Evolutionary conservation across 2,113 vertebrate genomes (phyloP).

Genomic region (Thalassarche chlororhynchos): DNA sequence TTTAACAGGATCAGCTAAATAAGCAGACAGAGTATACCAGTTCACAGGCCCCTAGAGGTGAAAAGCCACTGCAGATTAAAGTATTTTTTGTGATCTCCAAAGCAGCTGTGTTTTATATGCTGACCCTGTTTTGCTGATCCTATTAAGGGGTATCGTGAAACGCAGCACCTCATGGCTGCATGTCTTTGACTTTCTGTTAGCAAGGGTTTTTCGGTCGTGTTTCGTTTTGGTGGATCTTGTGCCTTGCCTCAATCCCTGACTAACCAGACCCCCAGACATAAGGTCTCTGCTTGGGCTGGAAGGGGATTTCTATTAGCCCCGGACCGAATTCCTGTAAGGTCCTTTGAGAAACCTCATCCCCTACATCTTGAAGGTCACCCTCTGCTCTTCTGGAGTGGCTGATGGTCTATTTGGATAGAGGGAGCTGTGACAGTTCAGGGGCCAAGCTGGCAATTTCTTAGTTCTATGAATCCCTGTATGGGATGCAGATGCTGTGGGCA

Average conservation of each 20-base stretch:
- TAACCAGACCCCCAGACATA: neutral
- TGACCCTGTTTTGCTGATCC: constrained; percentile 51
- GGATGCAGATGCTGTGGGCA: neutral
- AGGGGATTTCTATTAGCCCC: neutral
- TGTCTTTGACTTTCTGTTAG: neutral
- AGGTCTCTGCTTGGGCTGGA: neutral
- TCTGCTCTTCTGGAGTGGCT: neutral
- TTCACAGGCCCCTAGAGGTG: constrained; percentile 27
- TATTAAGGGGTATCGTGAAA: neutral
- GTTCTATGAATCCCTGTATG: accelerated
- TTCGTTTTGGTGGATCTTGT: neutral
- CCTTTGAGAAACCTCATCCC: neutral
- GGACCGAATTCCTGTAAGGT: accelerated
- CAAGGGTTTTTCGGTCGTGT: accelerated
- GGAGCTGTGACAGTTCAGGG: neutral
- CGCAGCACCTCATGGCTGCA: neutral
- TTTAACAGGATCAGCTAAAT: constrained; percentile 63
- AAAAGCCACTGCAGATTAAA: constrained; percentile 38
- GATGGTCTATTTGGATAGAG: neutral
- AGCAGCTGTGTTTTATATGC: constrained; percentile 43
- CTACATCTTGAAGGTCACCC: neutral
- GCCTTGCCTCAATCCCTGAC: neutral
- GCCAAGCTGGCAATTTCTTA: neutral
- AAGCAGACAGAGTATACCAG: neutral
- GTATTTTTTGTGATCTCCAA: neutral